These are phyloP conservation scores for Alentia gelatinosa DNA, from an alignment of 2,888 invertebrate species.

Conservation along the genomic window DNA sequence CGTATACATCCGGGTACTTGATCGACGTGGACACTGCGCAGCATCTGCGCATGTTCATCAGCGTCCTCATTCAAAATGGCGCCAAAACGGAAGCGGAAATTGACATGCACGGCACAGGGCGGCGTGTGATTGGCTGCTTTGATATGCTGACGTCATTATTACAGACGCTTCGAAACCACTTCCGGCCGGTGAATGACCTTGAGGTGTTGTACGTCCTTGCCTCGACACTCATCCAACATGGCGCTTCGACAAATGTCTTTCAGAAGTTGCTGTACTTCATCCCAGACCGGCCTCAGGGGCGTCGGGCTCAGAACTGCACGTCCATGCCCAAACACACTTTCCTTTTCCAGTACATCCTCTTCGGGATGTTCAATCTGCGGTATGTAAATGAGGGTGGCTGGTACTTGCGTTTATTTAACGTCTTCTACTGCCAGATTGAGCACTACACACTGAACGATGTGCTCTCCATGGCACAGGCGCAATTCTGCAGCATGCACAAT, in stretches of 20 bases:
- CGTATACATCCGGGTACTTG: conserved; percentile 41
- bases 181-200: conserved; percentile 45
- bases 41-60: conserved; percentile 1
- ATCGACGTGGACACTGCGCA: conserved; percentile 31
- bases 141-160: conserved; percentile 56
- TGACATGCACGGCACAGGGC: neutral
- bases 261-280: conserved; percentile 55
- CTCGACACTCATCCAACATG: conserved; percentile 54
- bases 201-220: conserved; percentile 31
- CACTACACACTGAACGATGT: conserved; percentile 57
- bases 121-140: conserved; percentile 54
- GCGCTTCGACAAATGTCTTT: conserved; percentile 57
- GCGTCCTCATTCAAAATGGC: conserved; percentile 48
- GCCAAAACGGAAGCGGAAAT: conserved; percentile 57
- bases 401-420: conserved; percentile 45
- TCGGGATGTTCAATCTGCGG: conserved; percentile 60
- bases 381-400: conserved; percentile 45
- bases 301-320: neutral
- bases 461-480: neutral
- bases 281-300: neutral
- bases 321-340: conserved; percentile 56
- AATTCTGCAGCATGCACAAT: conserved; percentile 41
- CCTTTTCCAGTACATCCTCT: conserved; percentile 60
- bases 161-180: conserved; percentile 29
- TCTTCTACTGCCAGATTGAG: conserved; percentile 47